Evolutionary conservation across 1,140 invertebrate species (phyloP).

Genomic region (Lepidurus couesii): DNA sequence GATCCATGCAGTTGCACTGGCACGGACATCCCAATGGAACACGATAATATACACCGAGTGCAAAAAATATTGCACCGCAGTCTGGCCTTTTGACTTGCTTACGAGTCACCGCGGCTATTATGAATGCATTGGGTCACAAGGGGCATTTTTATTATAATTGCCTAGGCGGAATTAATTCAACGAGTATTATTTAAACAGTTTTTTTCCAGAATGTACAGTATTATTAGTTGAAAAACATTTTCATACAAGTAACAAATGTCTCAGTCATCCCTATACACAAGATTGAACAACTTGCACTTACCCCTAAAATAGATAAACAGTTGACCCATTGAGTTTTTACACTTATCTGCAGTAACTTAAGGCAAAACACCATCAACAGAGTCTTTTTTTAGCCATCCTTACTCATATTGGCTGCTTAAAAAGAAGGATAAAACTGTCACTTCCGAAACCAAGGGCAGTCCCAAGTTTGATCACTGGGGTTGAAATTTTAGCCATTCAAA

Average conservation of each 20-base stretch:
- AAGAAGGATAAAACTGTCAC: not conserved
- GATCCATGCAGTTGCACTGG: no score
- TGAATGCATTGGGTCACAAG: no score
- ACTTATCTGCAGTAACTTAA: not conserved
- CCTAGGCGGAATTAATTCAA: not conserved
- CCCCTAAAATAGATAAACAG: constrained; percentile 11
- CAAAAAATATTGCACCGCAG: no score
- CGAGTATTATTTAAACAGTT: not conserved
- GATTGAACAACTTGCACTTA: constrained; percentile 13
- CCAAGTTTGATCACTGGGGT: constrained; percentile 18
- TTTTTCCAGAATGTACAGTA: not conserved
- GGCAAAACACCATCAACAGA: not conserved
- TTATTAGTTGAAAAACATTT: constrained; percentile 10
- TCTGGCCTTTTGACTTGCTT: no score
- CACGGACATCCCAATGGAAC: no score
- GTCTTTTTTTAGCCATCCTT: not conserved
- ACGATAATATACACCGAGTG: no score
- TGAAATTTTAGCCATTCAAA: not conserved
- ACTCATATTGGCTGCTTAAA: not conserved
- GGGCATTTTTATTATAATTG: no score
- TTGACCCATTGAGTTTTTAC: constrained; percentile 2
- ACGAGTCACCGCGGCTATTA: no score
- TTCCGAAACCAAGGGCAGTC: constrained; percentile 20
- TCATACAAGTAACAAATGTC: constrained; percentile 8
- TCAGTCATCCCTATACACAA: constrained; percentile 15